Conservation (phyloP, 1,140 invertebrate species). For the Tenebrio molitor region DNA sequence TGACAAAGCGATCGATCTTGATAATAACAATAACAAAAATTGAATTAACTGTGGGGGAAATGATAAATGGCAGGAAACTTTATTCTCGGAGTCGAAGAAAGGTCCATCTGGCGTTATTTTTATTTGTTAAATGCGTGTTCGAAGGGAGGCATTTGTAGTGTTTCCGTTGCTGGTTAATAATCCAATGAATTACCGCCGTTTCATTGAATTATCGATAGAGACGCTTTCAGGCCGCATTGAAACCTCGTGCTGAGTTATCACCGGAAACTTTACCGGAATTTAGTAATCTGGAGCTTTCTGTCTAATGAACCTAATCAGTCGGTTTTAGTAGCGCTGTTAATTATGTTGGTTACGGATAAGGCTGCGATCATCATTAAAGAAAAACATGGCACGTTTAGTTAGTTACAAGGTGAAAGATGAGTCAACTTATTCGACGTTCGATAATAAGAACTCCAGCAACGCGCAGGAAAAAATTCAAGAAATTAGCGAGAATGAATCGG, state of each 20-base stretch:
- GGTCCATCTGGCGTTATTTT: no score
- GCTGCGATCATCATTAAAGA: constrained; percentile 17
- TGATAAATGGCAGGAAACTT: no score
- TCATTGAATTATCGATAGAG: background rate
- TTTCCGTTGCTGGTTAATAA: no score
- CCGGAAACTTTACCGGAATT: constrained; percentile 47
- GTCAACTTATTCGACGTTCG: constrained; percentile 59
- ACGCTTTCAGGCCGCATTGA: background rate
- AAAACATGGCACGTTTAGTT: constrained; percentile 59
- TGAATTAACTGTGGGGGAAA: no score
- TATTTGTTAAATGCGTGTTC: no score
- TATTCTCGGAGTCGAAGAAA: no score
- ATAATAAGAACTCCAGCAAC: constrained; percentile 41
- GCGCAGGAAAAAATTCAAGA: constrained; percentile 51
- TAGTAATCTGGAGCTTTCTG: constrained; percentile 26
- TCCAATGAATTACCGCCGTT: background rate
- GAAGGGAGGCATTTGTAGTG: no score
- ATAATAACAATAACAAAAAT: no score
- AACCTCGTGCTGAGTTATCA: constrained; percentile 27
- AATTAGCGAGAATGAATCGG: constrained; percentile 44
- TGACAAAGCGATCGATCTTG: no score
- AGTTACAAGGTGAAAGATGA: constrained; percentile 59
- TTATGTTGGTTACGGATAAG: background rate
- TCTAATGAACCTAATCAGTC: constrained; percentile 30
- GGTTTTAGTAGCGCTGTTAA: constrained; percentile 9